Percentiles rank a stretch among this genome's conserved stretches.
Conservation (phyloP, 2,797 vertebrate species). For the Melanotaenia boesemani region DNA sequence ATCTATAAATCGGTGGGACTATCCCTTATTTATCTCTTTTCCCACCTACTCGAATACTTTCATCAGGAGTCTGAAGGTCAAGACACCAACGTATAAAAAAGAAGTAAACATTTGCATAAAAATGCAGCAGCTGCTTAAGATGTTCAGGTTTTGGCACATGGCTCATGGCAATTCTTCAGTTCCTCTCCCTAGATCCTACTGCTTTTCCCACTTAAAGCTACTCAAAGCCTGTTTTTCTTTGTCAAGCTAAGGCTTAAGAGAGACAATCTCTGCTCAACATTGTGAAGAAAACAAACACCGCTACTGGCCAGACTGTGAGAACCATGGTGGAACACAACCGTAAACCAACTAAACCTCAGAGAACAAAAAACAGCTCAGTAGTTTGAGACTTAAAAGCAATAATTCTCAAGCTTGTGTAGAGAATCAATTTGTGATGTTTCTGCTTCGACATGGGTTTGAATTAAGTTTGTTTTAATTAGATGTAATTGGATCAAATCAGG, state of each 20-base stretch:
- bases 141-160: constrained; percentile 47
- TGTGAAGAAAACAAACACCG: constrained; percentile 58
- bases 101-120: constrained; percentile 43
- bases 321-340: constrained; percentile 31
- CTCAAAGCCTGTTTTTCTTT: constrained; percentile 29
- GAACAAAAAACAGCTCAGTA: constrained; percentile 30
- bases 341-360: constrained; percentile 40
- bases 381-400: constrained; percentile 29
- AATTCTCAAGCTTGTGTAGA: constrained; percentile 13
- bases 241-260: constrained; percentile 9
- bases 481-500: background rate
- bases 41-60: constrained; percentile 39
- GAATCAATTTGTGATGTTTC: constrained; percentile 26
- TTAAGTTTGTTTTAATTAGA: constrained; percentile 4
- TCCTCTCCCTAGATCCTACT: constrained; percentile 15
- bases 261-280: constrained; percentile 35
- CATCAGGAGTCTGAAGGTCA: constrained; percentile 58
- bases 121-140: constrained; percentile 37
- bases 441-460: background rate
- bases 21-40: constrained; percentile 50
- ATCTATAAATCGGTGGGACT: constrained; percentile 70
- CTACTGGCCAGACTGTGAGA: constrained; percentile 46
- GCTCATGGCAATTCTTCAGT: constrained; percentile 31
- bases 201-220: constrained; percentile 32
- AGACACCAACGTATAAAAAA: constrained; percentile 33